Evolutionary conservation across 2,113 vertebrate species (phyloP), one percentile per base, ranked within the genome.

Genomic region (Chaetorhynchus papuensis): DNA sequence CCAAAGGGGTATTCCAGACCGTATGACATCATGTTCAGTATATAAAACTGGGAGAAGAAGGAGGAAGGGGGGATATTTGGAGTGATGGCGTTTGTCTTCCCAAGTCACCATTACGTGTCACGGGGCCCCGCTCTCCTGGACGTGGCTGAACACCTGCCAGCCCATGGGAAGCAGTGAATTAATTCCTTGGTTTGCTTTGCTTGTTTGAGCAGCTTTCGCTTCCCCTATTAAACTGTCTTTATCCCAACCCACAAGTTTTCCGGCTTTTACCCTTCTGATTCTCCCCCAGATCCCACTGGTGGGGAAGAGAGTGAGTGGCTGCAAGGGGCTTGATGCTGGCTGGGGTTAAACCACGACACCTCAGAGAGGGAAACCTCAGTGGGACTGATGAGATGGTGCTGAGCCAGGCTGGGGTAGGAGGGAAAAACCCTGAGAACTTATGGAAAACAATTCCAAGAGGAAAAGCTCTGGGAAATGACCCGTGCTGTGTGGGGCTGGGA

Each of bases 31-130:
- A 21, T 11, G 9, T 53, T 33, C 47, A 53, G 10, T 7, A 61
- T 10, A 44, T 21, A 45, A 35, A 85, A 24, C 3, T 42, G 31
- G 39, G 44, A 57, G 35, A 49, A 74, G 28, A 4, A 42, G 42
- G 35, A 57, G 31, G 44, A 76, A 31, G 16, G 13, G 35, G 20
- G 7, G 16, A 50, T 17, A 13, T 59, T 42, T 59, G 26, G 44
- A 50, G 26, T 42, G 42, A 26, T 17, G 16, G 3, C 7, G 15
- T 17, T 54, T 54, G 49, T 64, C 14, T 33, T 45, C n/a, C 57
- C 27, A 27, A 54, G 47, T 45, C 49, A 47, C 23, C 2, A 3
- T 45, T 47, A 50, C 0, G 0, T 76, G 37, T 66, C 16, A 76
- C 11, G 16, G 17, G 44, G 52, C 31, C 44, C 11, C 31, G 61